Evolutionary conservation across 2,113 vertebrate genomes (phyloP).

Genomic region (Cyprinodon tularosa): DNA sequence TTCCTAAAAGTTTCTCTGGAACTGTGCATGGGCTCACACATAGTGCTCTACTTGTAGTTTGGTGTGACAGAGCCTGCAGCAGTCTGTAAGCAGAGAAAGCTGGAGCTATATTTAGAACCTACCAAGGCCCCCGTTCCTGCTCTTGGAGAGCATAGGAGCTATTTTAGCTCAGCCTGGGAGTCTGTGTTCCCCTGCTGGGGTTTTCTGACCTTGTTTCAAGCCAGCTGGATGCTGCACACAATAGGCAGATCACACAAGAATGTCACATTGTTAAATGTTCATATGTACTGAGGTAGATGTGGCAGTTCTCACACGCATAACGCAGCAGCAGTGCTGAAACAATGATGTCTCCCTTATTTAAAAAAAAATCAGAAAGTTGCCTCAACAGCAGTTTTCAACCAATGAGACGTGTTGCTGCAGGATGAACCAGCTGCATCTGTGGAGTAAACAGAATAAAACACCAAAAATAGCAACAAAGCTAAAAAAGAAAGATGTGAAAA

Average conservation of each 20-base stretch:
- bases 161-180: constrained; percentile 53
- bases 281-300: neutral
- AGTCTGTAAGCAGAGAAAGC: constrained; percentile 34
- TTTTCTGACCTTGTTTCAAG: constrained; percentile 50
- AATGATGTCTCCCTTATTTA: constrained; percentile 27
- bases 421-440: constrained; percentile 16
- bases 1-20: neutral
- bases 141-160: constrained; percentile 45
- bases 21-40: constrained; percentile 27
- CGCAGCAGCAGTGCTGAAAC: neutral
- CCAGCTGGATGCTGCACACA: constrained; percentile 52
- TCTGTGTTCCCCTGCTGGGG: constrained; percentile 42
- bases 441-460: neutral
- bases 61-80: constrained; percentile 24
- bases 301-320: constrained; percentile 28
- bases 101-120: constrained; percentile 61
- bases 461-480: neutral
- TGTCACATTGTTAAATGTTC: constrained; percentile 17
- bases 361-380: constrained; percentile 13
- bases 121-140: constrained; percentile 50
- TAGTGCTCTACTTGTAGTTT: constrained; percentile 41
- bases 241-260: constrained; percentile 28
- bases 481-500: neutral
- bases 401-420: constrained; percentile 14
- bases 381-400: constrained; percentile 1